These are phyloP conservation scores for Pseudotriccus pelzelni DNA, from an alignment of 2,797 vertebrate genomes.

Conservation along the genomic window DNA sequence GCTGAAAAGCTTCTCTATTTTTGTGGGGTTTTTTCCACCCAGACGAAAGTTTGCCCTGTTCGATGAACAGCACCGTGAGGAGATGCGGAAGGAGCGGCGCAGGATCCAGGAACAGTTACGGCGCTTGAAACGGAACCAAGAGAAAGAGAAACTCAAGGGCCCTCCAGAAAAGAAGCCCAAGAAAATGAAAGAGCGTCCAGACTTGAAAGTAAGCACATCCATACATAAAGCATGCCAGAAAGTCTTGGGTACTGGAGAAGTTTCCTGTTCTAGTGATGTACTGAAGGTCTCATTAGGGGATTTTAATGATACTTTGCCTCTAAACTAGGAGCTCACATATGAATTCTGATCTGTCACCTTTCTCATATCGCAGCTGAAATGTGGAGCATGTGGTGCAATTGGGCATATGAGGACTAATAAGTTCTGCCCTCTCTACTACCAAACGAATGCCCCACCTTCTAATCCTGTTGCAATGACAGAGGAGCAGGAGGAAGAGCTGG, in stretches of 20 bases:
- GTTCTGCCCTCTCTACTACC: constrained; percentile 97
- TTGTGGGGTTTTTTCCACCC: neutral
- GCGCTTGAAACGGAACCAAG: constrained; percentile 94
- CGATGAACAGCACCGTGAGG: constrained; percentile 96
- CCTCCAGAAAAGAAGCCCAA: constrained; percentile 98
- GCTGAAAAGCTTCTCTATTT: neutral
- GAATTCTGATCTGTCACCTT: neutral
- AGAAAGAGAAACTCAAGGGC: constrained; percentile 95
- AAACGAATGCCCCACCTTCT: constrained; percentile 96
- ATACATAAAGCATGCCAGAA: neutral
- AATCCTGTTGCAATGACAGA: constrained; percentile 99
- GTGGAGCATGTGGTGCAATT: constrained; percentile 96
- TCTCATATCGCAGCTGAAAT: constrained; percentile 86
- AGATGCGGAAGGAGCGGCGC: constrained; percentile 95
- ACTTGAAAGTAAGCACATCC: constrained; percentile 88
- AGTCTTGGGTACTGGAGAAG: neutral
- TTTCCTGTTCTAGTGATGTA: neutral
- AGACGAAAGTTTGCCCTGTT: constrained; percentile 97
- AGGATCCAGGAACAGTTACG: constrained; percentile 96
- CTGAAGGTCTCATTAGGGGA: neutral
- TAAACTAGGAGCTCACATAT: neutral
- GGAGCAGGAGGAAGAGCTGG: constrained; percentile 97
- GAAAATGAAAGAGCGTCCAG: constrained; percentile 96
- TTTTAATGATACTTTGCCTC: neutral
- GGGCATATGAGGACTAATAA: constrained; percentile 99